phyloP scores from a whole-genome alignment of 1,140 invertebrate species.

The Rhizoglyphus robini region DNA sequence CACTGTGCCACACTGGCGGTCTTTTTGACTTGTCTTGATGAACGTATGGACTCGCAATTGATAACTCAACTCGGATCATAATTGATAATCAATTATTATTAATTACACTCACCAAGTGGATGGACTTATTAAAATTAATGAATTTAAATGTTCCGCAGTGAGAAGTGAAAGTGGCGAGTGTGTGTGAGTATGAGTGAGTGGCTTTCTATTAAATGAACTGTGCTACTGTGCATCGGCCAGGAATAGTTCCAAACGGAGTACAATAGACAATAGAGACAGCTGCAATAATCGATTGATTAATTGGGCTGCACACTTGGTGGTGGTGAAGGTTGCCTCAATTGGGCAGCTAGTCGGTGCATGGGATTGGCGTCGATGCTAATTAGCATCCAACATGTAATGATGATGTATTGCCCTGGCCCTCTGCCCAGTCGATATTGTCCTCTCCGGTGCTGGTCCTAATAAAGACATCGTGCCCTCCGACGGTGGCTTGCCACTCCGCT shows the following conservation, averaged over 20 bases:
- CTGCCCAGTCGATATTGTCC: background rate
- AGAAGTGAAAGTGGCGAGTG: no score
- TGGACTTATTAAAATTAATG: slow-evolving; percentile 8
- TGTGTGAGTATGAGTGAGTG: no score
- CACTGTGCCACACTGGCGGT: no score
- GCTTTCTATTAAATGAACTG: no score
- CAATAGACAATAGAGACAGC: no score
- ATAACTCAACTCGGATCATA: background rate
- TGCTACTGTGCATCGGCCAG: no score
- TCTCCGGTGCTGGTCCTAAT: background rate
- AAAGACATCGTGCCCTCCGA: background rate
- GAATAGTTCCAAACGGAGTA: no score
- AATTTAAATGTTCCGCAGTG: slow-evolving; percentile 4
- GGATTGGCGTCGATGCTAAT: background rate
- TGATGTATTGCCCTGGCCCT: background rate
- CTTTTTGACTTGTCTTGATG: no score
- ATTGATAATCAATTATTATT: slow-evolving; percentile 15
- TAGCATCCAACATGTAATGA: slow-evolving; percentile 7
- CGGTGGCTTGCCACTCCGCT: no score
- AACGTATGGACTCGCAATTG: no score
- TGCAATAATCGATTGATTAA: slow-evolving; percentile 12
- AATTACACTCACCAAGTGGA: background rate
- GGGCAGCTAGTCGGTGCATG: background rate
- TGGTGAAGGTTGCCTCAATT: background rate
- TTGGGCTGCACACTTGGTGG: background rate